Percentiles rank a stretch among this genome's conserved stretches.
Evolutionary conservation across 2,888 invertebrate genomes (phyloP).

Genomic region (Acanthococcus lagerstroemiae): DNA sequence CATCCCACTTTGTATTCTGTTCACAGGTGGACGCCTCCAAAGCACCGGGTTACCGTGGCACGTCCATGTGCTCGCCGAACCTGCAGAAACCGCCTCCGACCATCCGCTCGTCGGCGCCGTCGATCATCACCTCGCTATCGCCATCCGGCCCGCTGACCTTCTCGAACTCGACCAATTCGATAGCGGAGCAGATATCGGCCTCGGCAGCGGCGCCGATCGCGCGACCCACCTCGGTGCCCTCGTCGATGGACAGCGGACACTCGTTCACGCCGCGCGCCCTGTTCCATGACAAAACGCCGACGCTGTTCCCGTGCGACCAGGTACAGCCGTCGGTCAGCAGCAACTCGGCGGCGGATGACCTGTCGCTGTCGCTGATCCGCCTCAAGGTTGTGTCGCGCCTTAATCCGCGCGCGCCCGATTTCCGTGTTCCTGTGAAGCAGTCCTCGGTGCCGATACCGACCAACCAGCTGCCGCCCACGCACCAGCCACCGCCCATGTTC

Average conservation of each 20-base stretch:
- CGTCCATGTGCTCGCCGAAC: conserved; percentile 63
- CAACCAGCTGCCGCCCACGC: conserved; percentile 33
- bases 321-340: not conserved
- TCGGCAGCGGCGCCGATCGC: conserved; percentile 13
- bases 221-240: conserved; percentile 17
- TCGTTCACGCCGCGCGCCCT: conserved; percentile 14
- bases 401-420: conserved; percentile 73
- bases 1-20: no score
- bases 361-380: not conserved
- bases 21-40: conserved; percentile 70
- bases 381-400: conserved; percentile 50
- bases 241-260: conserved; percentile 9
- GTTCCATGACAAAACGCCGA: conserved; percentile 21
- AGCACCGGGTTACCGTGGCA: conserved; percentile 79
- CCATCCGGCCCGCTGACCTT: conserved; percentile 1
- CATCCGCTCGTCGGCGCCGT: conserved; percentile 15
- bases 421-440: conserved; percentile 47
- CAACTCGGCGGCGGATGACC: not conserved
- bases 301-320: conserved; percentile 11
- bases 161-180: conserved; percentile 4
- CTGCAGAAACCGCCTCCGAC: conserved; percentile 25
- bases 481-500: conserved; percentile 34
- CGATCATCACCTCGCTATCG: conserved; percentile 3
- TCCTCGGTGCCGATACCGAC: conserved; percentile 30
- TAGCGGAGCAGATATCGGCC: conserved; percentile 7